These are phyloP conservation scores for Malurus melanocephalus DNA, from an alignment of 2,113 vertebrate genomes.

Conservation along the genomic window DNA sequence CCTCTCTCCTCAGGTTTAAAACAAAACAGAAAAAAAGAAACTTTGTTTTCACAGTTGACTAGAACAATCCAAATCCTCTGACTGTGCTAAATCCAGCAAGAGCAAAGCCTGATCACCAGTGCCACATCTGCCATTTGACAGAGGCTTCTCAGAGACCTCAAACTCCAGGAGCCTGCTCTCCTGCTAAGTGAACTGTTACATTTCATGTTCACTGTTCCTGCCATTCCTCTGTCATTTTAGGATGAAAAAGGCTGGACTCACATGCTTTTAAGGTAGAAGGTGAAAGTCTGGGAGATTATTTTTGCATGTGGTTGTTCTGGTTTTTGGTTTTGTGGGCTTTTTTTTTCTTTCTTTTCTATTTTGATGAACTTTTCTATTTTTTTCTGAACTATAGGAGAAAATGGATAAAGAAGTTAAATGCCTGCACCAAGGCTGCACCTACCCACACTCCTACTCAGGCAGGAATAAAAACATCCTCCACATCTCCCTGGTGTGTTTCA, in stretches of 20 bases:
- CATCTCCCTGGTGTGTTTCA: accelerated
- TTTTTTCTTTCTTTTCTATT: not conserved
- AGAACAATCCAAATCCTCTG: not conserved
- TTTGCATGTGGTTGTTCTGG: not conserved
- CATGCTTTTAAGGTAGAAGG: not conserved
- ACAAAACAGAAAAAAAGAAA: not conserved
- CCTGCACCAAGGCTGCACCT: not conserved
- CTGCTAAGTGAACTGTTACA: not conserved
- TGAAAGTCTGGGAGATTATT: not conserved
- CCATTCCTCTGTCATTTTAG: not conserved
- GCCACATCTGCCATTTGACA: not conserved
- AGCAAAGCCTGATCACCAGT: not conserved
- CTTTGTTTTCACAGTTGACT: not conserved
- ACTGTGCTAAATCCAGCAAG: not conserved
- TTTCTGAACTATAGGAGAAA: not conserved
- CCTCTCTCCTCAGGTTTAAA: not conserved
- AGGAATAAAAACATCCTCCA: not conserved
- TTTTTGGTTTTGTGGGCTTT: no score
- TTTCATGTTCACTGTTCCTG: not conserved
- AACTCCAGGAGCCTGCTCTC: not conserved
- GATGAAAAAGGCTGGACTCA: not conserved
- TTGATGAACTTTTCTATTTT: not conserved
- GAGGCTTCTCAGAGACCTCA: not conserved
- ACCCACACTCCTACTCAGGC: not conserved
- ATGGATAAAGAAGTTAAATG: not conserved